Percentiles rank a stretch among this genome's conserved stretches.
These are phyloP conservation scores for Drosophila neotestacea DNA, from an alignment of 2,888 invertebrate genomes.

Conservation along the genomic window DNA sequence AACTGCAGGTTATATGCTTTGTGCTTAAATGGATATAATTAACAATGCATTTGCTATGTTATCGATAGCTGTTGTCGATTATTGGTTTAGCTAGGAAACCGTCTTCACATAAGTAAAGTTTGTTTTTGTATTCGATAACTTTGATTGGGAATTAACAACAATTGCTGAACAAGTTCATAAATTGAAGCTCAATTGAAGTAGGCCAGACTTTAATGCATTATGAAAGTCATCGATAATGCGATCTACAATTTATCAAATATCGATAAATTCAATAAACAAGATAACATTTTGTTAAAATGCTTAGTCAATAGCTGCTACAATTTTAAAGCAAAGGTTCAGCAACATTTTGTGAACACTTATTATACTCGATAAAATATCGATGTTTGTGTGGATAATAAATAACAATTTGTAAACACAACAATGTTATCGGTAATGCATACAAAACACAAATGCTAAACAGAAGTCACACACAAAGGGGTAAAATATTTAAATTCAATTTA, in stretches of 20 bases:
- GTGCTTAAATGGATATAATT: not conserved
- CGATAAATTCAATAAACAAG: not conserved
- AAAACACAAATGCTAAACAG: slow-evolving; percentile 18
- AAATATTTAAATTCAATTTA: slow-evolving; percentile 41
- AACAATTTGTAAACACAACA: not conserved
- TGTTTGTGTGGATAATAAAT: not conserved
- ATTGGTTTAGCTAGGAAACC: slow-evolving; percentile 1
- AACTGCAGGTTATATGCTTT: not conserved
- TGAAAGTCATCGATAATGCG: not conserved
- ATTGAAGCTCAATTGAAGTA: not conserved
- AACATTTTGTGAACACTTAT: not conserved
- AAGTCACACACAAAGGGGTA: slow-evolving; percentile 1
- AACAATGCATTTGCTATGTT: not conserved
- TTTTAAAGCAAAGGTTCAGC: not conserved
- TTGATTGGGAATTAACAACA: not conserved
- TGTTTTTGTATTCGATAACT: slow-evolving; percentile 12
- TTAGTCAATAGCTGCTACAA: not conserved
- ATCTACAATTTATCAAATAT: too few relatives aligned
- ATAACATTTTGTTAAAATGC: not conserved
- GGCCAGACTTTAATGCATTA: too few relatives aligned
- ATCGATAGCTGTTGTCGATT: slow-evolving; percentile 30
- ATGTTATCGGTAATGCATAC: slow-evolving; percentile 5
- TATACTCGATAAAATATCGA: not conserved
- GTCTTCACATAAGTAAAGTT: too few relatives aligned
- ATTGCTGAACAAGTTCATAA: not conserved